phyloP scores from a whole-genome alignment of 2,888 invertebrate species.

The Lutraria lutraria region DNA sequence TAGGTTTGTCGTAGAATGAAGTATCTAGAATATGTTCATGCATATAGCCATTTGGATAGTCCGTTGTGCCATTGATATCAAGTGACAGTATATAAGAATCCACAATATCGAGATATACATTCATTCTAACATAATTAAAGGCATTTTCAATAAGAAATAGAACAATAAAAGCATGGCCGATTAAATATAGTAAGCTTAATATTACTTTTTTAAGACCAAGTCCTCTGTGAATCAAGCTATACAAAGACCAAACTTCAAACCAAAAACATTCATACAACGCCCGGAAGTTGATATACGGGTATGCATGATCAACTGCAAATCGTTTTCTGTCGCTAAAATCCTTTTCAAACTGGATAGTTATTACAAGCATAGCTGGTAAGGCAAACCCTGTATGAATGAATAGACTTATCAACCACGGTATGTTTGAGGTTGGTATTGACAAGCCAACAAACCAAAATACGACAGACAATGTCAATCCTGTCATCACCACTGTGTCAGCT shows the following conservation, averaged over 20 bases:
- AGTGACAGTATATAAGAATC: neutral
- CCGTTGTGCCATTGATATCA: neutral
- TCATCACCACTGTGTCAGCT: neutral
- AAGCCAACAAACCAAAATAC: neutral
- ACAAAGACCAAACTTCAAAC: conserved; percentile 23
- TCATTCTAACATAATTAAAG: no score
- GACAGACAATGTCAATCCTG: neutral
- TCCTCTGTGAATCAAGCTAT: neutral
- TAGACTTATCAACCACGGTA: neutral
- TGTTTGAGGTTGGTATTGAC: no score
- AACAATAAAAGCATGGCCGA: neutral
- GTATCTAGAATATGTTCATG: conserved; percentile 2
- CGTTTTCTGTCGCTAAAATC: neutral
- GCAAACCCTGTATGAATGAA: no score
- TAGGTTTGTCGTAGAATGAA: conserved; percentile 16
- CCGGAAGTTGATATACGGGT: conserved; percentile 18
- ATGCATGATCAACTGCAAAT: neutral
- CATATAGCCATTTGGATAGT: conserved; percentile 26
- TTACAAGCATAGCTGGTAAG: neutral
- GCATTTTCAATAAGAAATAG: conserved; percentile 15
- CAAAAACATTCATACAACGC: neutral
- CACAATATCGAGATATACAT: neutral
- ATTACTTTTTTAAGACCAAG: neutral
- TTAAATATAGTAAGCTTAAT: neutral
- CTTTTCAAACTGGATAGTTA: neutral